Base-by-base conservation (phyloP, 2,888 invertebrate genomes). In the Aplocera efformata region DNA sequence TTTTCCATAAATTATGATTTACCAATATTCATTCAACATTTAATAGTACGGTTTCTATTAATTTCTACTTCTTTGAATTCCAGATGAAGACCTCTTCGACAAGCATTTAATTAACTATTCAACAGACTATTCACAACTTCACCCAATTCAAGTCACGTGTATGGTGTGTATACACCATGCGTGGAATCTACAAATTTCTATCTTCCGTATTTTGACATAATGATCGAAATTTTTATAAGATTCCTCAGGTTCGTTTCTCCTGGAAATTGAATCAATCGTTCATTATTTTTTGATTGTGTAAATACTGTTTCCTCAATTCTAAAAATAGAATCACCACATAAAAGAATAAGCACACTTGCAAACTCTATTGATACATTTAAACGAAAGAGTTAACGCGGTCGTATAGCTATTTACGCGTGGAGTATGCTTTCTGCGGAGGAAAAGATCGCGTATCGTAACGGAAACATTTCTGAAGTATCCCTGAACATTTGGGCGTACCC, bases 401-500 rank as follows among this genome's bases (percentile, higher is more conserved):
- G 69, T 72, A 72, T 76, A 74, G 71, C 72, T 78, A 74, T 79
- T 78, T 79, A 79, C 73, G 77, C 75, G 73, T 76, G 75, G 77
- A 75, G 72, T 75, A 72, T 66, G 68, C 72, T 71, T 78, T 80
- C 71, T 68, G 65, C 67, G 70, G 74, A 60, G 76, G 68, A 71
- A 79, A 80, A 80, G 77, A 81, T 78, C 79, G 75, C 72, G 71
- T 77, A 74, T 81, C 77, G 75, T 73, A 80, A 79, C 74, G 79
- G 79, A 79, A 83, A 81, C 80, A 78, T 83, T 82, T 82, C 68
- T 70, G 75, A 77, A 82, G 82, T 82, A 82, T 80, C 76, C 75
- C 69, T 53, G 72, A 74, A 74, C 72, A 68, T 72, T 70, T 61
- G 57, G 72, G 70, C 67, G 67, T 35, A 28, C 72, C 64, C 71